Evolutionary conservation across 2,113 vertebrate species (phyloP).

Genomic region (Paedocypris sp.): DNA sequence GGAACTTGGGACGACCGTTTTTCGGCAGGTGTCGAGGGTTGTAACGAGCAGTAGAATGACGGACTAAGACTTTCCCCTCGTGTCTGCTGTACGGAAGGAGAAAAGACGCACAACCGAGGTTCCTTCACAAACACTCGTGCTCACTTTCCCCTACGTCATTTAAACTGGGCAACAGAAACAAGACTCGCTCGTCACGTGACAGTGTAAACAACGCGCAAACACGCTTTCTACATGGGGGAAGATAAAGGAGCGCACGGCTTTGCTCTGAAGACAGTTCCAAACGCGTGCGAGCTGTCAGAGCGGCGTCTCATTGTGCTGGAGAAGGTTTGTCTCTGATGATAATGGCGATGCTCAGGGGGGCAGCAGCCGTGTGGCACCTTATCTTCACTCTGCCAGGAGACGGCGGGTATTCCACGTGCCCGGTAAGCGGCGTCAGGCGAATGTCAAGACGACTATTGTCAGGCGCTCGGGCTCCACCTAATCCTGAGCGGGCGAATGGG

Average conservation of each 20-base stretch:
- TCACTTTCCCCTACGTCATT: too few relatives aligned
- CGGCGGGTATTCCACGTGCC: constrained; percentile 7
- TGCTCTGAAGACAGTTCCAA: neutral
- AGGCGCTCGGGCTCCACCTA: constrained; percentile 20
- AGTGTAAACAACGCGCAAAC: neutral
- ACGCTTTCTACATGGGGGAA: too few relatives aligned
- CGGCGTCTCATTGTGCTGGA: neutral
- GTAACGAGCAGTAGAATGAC: too few relatives aligned
- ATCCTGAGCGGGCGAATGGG: constrained; percentile 25
- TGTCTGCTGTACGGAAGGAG: too few relatives aligned
- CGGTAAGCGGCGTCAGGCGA: constrained; percentile 30
- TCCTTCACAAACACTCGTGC: too few relatives aligned
- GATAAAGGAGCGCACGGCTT: neutral
- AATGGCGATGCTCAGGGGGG: constrained; percentile 29
- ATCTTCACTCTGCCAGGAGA: constrained; percentile 28
- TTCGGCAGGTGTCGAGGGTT: too few relatives aligned
- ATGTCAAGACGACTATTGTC: constrained; percentile 20
- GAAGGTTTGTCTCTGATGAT: constrained; percentile 19
- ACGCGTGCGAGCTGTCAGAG: neutral
- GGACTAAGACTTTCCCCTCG: too few relatives aligned
- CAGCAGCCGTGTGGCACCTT: constrained; percentile 22
- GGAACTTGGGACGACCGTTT: too few relatives aligned
- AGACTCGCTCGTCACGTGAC: too few relatives aligned
- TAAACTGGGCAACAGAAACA: too few relatives aligned
- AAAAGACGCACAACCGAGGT: too few relatives aligned